phyloP scores from a whole-genome alignment of 2,888 invertebrate species.

The Crocallis elinguaria region DNA sequence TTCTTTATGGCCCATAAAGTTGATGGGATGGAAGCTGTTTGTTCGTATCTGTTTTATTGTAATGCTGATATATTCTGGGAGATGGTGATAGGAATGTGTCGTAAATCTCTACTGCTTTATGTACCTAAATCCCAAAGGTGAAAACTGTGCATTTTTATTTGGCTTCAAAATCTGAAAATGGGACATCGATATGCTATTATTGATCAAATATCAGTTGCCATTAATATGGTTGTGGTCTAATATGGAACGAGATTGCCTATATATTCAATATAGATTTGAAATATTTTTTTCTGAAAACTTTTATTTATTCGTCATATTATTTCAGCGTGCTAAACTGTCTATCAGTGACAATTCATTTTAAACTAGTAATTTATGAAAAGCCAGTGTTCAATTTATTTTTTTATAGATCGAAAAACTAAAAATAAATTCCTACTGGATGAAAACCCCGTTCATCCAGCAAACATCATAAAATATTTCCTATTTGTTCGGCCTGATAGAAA shows the following conservation, averaged over 20 bases:
- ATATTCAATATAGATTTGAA: no score
- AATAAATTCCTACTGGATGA: slow-evolving; percentile 12
- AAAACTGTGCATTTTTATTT: slow-evolving; percentile 12
- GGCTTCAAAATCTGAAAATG: slow-evolving; percentile 12
- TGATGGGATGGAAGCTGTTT: slow-evolving; percentile 42
- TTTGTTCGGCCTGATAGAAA: slow-evolving; percentile 29
- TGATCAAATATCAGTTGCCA: not conserved
- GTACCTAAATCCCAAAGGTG: slow-evolving; percentile 24
- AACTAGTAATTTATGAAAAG: no score
- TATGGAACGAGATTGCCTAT: no score
- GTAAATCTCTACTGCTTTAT: slow-evolving; percentile 25
- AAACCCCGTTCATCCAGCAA: slow-evolving; percentile 22
- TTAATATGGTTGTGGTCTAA: not conserved
- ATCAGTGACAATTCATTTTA: no score
- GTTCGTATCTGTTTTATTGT: slow-evolving; percentile 39
- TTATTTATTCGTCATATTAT: no score
- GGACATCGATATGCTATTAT: not conserved
- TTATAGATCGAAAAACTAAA: slow-evolving; percentile 9
- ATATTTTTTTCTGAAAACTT: no score
- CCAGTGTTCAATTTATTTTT: no score
- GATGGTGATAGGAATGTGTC: slow-evolving; percentile 25
- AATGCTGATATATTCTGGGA: slow-evolving; percentile 33
- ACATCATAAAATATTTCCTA: slow-evolving; percentile 32
- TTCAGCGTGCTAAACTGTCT: no score
- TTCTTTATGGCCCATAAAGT: slow-evolving; percentile 43